Base-by-base conservation (phyloP, 2,888 invertebrate genomes). In the Acheta domesticus region DNA sequence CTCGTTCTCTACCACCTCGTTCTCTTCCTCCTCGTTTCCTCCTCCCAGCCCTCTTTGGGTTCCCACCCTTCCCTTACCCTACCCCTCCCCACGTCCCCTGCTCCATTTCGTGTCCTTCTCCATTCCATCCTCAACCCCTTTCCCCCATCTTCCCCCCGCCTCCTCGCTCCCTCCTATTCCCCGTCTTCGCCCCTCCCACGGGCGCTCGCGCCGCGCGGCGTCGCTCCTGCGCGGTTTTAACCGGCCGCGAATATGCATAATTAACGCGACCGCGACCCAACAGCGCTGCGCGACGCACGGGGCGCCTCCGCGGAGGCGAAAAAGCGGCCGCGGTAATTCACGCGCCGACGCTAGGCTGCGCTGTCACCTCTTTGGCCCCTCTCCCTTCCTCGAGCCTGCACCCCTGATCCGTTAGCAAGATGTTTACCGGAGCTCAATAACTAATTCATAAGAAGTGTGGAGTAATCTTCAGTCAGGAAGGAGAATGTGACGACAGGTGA, bases 1-100 rank as follows among this genome's bases (percentile, higher is more conserved):
- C 36, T 1, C 36, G 5, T 36, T 36, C 5, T 1, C 1, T 5
- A 1, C 36, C 5, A 1, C 36, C 36, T 0, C 5, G 3, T 36
- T 36, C 36, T 8, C 5, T 8, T 8, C 5, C 36, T 1, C 36
- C 36, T 5, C 36, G 1, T n/a, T n/a, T n/a, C n/a, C 36, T 36
- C 5, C 36, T 36, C 5, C 5, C 36, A 5, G 36, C 36, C 1
- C 36, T 5, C 36, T 36, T 36, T 36, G 5, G 2, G 4, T 23
- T 2, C 23, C 23, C 23, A n/a, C n/a, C n/a, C 23, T 23, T 5
- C 0, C 5, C 36, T 8, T 36, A 5, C 5, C 36, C 5, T 36
- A 5, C 36, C 5, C 5, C 5, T 0, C 36, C 36, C 5, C 36
- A 5, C 36, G 0, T 36, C 3, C 36, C 5, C 5, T 5, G 0